These are phyloP conservation scores for Leptopilina drosophilae DNA, from an alignment of 2,888 invertebrate species.

Conservation along the genomic window DNA sequence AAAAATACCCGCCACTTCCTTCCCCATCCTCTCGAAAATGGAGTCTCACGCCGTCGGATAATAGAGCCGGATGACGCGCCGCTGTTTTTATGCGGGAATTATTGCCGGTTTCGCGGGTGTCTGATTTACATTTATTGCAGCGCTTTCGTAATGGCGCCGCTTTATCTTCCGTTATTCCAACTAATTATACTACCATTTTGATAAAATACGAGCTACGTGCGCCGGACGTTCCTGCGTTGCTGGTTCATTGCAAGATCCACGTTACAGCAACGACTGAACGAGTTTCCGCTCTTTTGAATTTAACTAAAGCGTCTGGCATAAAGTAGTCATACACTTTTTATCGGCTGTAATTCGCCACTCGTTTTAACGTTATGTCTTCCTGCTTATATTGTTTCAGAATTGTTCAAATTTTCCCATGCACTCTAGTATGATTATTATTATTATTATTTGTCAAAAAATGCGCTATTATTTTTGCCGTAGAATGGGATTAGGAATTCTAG, in stretches of 20 bases:
- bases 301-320: conserved; percentile 38
- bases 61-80: conserved; percentile 72
- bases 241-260: conserved; percentile 42
- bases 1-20: conserved; percentile 57
- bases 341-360: conserved; percentile 29
- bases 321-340: conserved; percentile 30
- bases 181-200: conserved; percentile 75
- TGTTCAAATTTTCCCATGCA: neutral
- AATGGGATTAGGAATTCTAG: no score
- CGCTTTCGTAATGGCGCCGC: conserved; percentile 72
- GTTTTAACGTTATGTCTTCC: conserved; percentile 5
- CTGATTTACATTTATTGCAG: conserved; percentile 76
- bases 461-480: no score
- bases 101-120: conserved; percentile 72
- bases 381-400: conserved; percentile 13
- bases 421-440: no score
- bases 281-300: conserved; percentile 40
- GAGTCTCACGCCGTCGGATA: conserved; percentile 62
- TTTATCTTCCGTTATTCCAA: conserved; percentile 75
- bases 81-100: conserved; percentile 73
- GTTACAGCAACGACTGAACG: conserved; percentile 35
- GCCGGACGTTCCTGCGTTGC: conserved; percentile 56
- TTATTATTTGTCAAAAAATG: no score
- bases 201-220: conserved; percentile 70
- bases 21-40: conserved; percentile 52